Conservation (phyloP, 2,888 invertebrate genomes). For the Melanostoma mellinum region DNA sequence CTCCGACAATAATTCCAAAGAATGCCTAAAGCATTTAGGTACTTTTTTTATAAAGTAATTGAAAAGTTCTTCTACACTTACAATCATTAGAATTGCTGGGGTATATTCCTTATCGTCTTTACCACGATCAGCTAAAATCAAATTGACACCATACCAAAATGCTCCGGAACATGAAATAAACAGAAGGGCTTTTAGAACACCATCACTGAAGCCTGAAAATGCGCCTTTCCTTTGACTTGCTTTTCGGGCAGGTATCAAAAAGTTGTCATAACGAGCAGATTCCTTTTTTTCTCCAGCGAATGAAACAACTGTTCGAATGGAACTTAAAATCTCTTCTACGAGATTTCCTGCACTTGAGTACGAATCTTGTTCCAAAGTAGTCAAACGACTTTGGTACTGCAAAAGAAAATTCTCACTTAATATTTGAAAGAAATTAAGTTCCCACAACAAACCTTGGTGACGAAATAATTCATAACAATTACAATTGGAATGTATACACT, state of each 20-base stretch:
- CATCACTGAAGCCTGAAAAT: slow-evolving; percentile 88
- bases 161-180: slow-evolving; percentile 89
- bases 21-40: slow-evolving; percentile 80
- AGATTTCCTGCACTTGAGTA: slow-evolving; percentile 90
- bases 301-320: slow-evolving; percentile 89
- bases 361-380: slow-evolving; percentile 86
- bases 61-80: slow-evolving; percentile 80
- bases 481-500: slow-evolving; percentile 90
- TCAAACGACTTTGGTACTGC: slow-evolving; percentile 87
- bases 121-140: slow-evolving; percentile 86
- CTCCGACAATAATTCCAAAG: slow-evolving; percentile 90
- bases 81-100: slow-evolving; percentile 88
- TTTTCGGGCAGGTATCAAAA: slow-evolving; percentile 85
- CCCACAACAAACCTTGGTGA: slow-evolving; percentile 86
- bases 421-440: not conserved
- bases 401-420: not conserved
- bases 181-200: slow-evolving; percentile 88
- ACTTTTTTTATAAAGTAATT: not conserved
- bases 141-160: slow-evolving; percentile 91
- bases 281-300: slow-evolving; percentile 91
- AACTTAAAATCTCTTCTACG: slow-evolving; percentile 89
- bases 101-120: slow-evolving; percentile 86
- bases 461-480: slow-evolving; percentile 88
- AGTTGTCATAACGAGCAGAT: slow-evolving; percentile 84
- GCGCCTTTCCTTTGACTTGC: slow-evolving; percentile 86